Percentiles rank a stretch among this genome's conserved stretches.
Evolutionary conservation across 30 jellyfish, hydroid and myxozoan species (phyloP).

Genomic region (Catostylus mosaicus): DNA sequence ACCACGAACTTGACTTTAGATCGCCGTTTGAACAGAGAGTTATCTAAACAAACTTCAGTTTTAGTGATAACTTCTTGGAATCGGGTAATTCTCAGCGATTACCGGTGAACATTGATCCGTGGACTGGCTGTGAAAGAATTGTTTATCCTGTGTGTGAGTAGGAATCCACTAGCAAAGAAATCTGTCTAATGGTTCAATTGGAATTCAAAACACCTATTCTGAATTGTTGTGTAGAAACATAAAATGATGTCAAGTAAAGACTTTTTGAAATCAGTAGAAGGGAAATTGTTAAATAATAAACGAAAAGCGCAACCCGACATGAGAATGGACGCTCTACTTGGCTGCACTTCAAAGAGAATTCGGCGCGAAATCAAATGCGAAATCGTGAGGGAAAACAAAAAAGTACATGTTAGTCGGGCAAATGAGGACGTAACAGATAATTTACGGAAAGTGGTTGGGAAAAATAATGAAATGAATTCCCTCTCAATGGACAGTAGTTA

Average conservation of each 20-base stretch:
- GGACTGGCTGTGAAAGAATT: neutral
- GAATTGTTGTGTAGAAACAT: constrained; percentile 11
- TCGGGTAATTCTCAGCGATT: neutral
- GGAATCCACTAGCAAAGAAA: neutral
- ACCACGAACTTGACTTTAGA: neutral
- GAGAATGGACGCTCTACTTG: constrained; percentile 84
- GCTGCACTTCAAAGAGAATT: constrained; percentile 79
- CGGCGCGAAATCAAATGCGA: constrained; percentile 55
- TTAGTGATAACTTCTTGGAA: neutral
- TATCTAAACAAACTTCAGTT: neutral
- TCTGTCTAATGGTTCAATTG: constrained; percentile 7
- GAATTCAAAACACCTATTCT: neutral
- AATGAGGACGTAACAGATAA: neutral
- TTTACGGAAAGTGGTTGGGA: constrained; percentile 1
- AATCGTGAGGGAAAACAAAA: neutral
- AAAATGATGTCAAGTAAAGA: constrained; percentile 66
- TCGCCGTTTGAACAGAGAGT: constrained; percentile 1
- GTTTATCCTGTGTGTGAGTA: neutral
- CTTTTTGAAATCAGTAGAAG: constrained; percentile 64
- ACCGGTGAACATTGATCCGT: neutral
- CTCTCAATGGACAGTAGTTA: neutral
- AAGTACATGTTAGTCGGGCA: constrained; percentile 1
- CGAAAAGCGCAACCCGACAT: constrained; percentile 87
- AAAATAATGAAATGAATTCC: neutral
- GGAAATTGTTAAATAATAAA: constrained; percentile 57